Conservation (phyloP, 2,888 invertebrate species). For the Argyresthia albistria region DNA sequence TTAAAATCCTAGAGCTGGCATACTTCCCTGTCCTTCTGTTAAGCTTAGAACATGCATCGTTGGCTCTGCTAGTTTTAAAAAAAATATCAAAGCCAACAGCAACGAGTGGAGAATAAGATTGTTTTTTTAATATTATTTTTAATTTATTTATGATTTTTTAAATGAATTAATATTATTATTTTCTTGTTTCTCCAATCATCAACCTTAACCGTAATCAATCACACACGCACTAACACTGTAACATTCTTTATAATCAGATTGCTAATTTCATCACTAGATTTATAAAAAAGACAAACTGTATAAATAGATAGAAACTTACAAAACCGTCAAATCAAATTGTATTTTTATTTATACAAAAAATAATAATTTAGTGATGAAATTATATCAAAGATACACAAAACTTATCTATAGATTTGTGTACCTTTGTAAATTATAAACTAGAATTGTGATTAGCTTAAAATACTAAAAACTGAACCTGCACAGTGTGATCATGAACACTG, state of each 20-base stretch:
- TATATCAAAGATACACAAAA: neutral
- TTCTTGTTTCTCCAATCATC: conserved; percentile 10
- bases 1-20: conserved; percentile 34
- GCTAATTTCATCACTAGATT: no score
- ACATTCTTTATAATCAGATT: conserved; percentile 36
- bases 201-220: conserved; percentile 31
- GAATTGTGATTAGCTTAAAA: no score
- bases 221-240: conserved; percentile 56
- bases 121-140: conserved; percentile 2
- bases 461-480: no score
- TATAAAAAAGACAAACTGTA: no score
- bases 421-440: no score
- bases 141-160: no score
- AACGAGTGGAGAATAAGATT: conserved; percentile 4
- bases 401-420: no score
- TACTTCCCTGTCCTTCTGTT: conserved; percentile 59
- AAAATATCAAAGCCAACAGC: conserved; percentile 4
- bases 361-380: no score
- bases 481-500: no score
- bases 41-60: conserved; percentile 57
- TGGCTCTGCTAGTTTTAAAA: conserved; percentile 22
- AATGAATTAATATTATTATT: neutral
- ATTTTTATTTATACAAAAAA: no score
- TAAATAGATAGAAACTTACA: no score
- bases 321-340: no score